Base-by-base conservation (phyloP, 2,113 vertebrate species). In the Varanus komodoensis region DNA sequence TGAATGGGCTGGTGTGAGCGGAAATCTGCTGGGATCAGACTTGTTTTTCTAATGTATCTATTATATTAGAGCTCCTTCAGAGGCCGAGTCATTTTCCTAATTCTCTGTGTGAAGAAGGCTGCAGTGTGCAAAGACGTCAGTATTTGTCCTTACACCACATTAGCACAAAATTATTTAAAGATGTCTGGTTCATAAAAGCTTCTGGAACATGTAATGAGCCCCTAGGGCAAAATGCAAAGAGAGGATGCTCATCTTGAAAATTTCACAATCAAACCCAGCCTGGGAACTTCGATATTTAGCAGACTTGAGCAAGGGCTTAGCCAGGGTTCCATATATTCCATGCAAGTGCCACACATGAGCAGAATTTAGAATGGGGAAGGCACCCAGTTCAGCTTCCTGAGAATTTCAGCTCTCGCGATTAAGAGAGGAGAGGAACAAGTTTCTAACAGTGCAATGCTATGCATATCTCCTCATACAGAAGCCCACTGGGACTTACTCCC, bases 1-100 rank as follows among this genome's bases (percentile, higher is more conserved):
- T 27, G 0, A 32, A 82, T 34, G 21, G 64, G 78, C 23, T 54
- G 7, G 68, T 57, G n/a, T 57, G 15, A 69, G n/a, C 19, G 44
- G 50, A 0, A 0, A 64, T 38, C 32, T n/a, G 21, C 69, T 82
- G 19, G 79, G 23, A 71, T 81, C 11, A 6, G 21, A 15, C 23
- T 23, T 81, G 78, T 52, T 71, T 88, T 71, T 78, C 68, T 38
- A 19, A 81, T 38, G 4, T 25, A 75, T 75, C 27, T 48, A 34
- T 27, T 86, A 79, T n/a, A 9, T 9, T 52, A 48, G 50, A 81
- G 15, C 27, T 61, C 32, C 29, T 82, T 64, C 52, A 38, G 52
- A 82, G 27, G 27, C 6, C 34, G 6, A 54, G 68, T 52, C 68
- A 71, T 64, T 90, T 67, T 54, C 5, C 14, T 92, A 64, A 68